phyloP scores from a whole-genome alignment of 2,797 vertebrate genomes.

The Schizopygopsis malacanthus region DNA sequence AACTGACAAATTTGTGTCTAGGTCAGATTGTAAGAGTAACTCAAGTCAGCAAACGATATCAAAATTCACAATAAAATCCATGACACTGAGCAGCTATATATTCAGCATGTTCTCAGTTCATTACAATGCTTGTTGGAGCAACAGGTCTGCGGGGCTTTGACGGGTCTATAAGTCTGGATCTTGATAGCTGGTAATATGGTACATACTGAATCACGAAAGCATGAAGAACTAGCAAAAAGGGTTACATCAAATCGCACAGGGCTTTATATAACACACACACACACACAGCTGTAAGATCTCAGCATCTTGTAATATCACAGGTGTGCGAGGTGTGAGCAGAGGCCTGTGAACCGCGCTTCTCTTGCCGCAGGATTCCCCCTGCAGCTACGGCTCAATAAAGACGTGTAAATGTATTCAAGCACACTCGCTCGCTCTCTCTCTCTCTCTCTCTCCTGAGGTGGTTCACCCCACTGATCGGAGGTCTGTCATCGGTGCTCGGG shows the following conservation, averaged over 20 bases:
- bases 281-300: slow-evolving; percentile 22
- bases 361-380: slow-evolving; percentile 20
- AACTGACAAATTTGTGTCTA: not conserved
- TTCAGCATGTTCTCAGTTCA: not conserved
- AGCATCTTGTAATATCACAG: slow-evolving; percentile 38
- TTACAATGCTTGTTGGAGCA: not conserved
- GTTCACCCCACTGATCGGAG: slow-evolving; percentile 32
- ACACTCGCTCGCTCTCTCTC: no score
- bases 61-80: slow-evolving; percentile 18
- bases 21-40: no score
- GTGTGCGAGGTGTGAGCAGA: slow-evolving; percentile 32
- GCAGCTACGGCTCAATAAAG: slow-evolving; percentile 33
- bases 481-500: slow-evolving; percentile 14
- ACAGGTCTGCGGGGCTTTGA: not conserved
- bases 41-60: not conserved
- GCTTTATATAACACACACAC: not conserved
- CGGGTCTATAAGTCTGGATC: not conserved
- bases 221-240: not conserved
- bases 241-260: not conserved
- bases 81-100: not conserved
- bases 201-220: not conserved
- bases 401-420: slow-evolving; percentile 39
- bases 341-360: slow-evolving; percentile 25
- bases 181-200: not conserved
- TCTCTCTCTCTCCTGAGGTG: not conserved